These are phyloP conservation scores for Nesogale talazaci DNA, from an alignment of 2,113 vertebrate genomes.

Conservation along the genomic window DNA sequence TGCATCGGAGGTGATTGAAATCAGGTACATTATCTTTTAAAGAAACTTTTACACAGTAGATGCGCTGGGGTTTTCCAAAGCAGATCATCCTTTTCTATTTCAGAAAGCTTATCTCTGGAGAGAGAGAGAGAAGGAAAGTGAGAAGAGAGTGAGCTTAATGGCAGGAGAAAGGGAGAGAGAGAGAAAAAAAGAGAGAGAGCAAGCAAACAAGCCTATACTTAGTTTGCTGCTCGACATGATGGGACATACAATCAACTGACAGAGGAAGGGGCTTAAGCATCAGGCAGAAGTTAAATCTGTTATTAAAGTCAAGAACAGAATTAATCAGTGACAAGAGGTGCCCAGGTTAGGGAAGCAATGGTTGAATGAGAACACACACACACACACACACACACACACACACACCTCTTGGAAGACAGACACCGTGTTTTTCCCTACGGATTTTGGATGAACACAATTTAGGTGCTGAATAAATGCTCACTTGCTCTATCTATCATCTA, in stretches of 20 bases:
- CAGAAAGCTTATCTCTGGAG: slow-evolving; percentile 24
- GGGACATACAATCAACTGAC: slow-evolving; percentile 48
- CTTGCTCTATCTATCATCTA: too few species aligned
- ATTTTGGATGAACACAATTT: slow-evolving; percentile 29
- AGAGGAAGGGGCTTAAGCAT: background rate
- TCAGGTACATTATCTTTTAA: too few species aligned
- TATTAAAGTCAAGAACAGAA: background rate
- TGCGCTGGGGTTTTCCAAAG: too few species aligned
- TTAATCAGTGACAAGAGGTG: slow-evolving; percentile 38
- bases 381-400: background rate
- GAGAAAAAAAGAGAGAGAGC: background rate
- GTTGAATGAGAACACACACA: background rate
- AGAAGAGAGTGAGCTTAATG: too few species aligned
- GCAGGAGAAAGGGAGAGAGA: slow-evolving; percentile 40
- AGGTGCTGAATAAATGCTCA: background rate
- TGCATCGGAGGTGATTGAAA: too few species aligned
- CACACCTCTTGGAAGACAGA: fast-evolving
- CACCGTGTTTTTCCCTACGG: background rate
- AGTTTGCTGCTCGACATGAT: slow-evolving; percentile 57
- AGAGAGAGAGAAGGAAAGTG: background rate
- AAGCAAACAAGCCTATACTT: background rate
- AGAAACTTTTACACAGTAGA: too few species aligned
- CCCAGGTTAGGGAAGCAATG: background rate
- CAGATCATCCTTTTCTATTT: slow-evolving; percentile 57
- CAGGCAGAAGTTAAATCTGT: background rate